Base-by-base conservation (phyloP, 2,113 vertebrate species). In the Xerus inauris region DNA sequence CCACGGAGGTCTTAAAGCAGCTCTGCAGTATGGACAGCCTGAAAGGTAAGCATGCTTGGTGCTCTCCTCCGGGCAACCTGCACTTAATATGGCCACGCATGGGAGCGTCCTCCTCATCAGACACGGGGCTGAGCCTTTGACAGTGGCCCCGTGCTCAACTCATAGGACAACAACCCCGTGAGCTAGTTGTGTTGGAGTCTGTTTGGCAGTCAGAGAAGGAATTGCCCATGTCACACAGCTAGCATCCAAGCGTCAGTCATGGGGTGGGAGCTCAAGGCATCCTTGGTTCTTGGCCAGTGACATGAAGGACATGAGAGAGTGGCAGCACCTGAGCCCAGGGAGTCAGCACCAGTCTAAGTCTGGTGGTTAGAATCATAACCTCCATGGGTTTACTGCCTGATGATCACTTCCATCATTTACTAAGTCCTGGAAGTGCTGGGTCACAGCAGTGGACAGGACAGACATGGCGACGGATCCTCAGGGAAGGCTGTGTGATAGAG, bases 1-100 rank as follows among this genome's bases (percentile, higher is more conserved):
- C 62, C 85, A 6, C 2, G 0, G 85, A 96, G 42, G 94, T 92
- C 28, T 86, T 90, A 65, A 62, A 95, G 67, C 95, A 97, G 92
- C 96, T 97, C 32, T 32, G 73, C 26, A 10, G 47, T 0, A 6
- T 92, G 91, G 80, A 82, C 0, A 62, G 77, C 47, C 87, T 97
- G 77, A 97, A 96, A 87, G 81, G 94, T 95, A 83, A 96, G 87
- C 87, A 62, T 8, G 22, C 2, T 2, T 4, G 8, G 47, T 10
- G 20, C 3, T 64, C 57, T 54, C 57, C 14, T 81, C 40, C 40
- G 65, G 62, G 71, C 38, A 38, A 32, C 42, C 11, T 32, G 19
- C 75, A 26, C 42, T 8, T 16, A 17, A 8, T 16, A 32, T 26
- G 22, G 59, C n/a, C 2, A 1, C 7, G 1, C 49, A 17, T 0